Percentiles rank a stretch among this genome's conserved stretches.
phyloP scores from a whole-genome alignment of 92 coral and sea anemone genomes.

The Epizoanthus scotinus region DNA sequence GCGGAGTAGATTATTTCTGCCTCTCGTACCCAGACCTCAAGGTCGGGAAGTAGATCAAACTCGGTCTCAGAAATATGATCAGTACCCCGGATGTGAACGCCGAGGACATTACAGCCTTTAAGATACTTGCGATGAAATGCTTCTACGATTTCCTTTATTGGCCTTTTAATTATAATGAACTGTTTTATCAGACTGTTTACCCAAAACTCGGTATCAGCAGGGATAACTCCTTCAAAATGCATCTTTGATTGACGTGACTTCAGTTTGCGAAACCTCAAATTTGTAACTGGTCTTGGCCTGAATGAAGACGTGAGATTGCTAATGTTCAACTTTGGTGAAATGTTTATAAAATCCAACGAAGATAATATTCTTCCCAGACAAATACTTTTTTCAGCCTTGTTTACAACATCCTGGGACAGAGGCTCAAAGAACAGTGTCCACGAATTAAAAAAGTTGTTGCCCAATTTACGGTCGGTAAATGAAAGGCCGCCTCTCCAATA shows the following conservation, averaged over 20 bases:
- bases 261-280: neutral
- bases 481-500: too few relatives aligned
- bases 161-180: neutral
- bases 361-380: neutral
- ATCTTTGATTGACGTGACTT: neutral
- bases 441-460: neutral
- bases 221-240: neutral
- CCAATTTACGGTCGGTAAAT: neutral
- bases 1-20: neutral
- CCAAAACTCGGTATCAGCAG: neutral
- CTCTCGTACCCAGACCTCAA: neutral
- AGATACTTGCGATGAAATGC: neutral
- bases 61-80: neutral
- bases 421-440: slow-evolving; percentile 6
- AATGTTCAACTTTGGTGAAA: neutral
- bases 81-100: slow-evolving; percentile 1
- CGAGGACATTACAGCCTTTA: neutral
- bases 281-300: neutral
- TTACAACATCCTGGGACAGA: neutral
- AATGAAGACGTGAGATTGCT: neutral
- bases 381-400: neutral
- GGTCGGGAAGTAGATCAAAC: neutral
- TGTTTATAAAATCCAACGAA: neutral
- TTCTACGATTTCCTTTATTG: neutral
- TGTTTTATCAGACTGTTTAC: neutral